A percentile compares a stretch with the other conserved stretches of the same genome.
Conservation (phyloP, 2,113 vertebrate species). For the Zosterops borbonicus region DNA sequence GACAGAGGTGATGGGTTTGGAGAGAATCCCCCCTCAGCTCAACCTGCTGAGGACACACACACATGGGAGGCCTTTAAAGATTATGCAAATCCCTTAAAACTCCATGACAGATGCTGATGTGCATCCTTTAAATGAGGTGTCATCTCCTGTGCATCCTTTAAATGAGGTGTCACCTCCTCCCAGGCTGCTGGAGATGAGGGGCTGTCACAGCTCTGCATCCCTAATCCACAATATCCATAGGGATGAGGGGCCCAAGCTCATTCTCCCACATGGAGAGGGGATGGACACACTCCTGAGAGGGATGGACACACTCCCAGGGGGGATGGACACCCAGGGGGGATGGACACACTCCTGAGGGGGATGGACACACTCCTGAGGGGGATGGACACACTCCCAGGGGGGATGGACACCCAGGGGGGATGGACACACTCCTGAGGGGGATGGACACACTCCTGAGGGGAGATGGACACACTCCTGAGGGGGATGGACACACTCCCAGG, state of each 20-base stretch:
- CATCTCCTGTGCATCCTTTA: neutral
- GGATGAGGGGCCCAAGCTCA: neutral
- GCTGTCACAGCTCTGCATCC: neutral
- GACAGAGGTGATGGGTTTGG: neutral
- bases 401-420: neutral
- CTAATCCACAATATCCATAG: fast-evolving
- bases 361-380: no score
- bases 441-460: no score
- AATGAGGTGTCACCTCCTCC: neutral
- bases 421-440: neutral
- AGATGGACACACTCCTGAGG: no score
- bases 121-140: neutral
- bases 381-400: no score
- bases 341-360: no score
- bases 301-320: neutral
- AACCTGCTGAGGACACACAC: neutral
- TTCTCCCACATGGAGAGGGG: fast-evolving
- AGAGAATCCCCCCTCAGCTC: neutral
- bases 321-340: no score
- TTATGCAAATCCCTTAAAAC: neutral
- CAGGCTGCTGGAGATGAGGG: neutral
- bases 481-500: neutral
- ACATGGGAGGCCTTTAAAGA: neutral
- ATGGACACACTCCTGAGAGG: neutral
- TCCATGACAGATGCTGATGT: neutral